Conservation (phyloP, 2,797 vertebrate genomes). For the Brachymystax lenok region DNA sequence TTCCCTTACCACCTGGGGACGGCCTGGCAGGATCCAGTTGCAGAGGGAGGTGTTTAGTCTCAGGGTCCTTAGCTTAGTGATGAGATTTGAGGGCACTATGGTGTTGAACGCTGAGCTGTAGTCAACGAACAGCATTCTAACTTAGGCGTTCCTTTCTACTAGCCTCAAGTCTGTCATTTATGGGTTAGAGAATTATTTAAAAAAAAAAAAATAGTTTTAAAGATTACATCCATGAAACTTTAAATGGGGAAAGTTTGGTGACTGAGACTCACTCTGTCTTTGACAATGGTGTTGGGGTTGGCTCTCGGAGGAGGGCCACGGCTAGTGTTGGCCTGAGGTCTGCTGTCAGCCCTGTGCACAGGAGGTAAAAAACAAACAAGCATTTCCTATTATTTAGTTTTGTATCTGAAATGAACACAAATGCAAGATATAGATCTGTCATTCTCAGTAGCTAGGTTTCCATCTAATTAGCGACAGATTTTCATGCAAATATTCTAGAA, state of each 20-base stretch:
- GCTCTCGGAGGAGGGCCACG: conserved; percentile 51
- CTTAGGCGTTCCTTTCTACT: neutral
- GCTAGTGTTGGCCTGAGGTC: conserved; percentile 55
- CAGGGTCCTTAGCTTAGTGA: too few relatives aligned
- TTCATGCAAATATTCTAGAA: too few relatives aligned
- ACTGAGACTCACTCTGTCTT: conserved; percentile 68
- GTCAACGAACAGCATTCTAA: too few relatives aligned
- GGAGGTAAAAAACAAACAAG: conserved; percentile 17
- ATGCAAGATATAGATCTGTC: too few relatives aligned
- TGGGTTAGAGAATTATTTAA: neutral
- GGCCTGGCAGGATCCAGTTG: too few relatives aligned
- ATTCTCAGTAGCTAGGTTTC: too few relatives aligned
- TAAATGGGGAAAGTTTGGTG: neutral
- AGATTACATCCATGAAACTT: neutral
- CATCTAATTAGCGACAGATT: too few relatives aligned
- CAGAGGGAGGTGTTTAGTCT: too few relatives aligned
- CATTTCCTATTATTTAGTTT: neutral
- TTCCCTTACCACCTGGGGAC: too few relatives aligned
- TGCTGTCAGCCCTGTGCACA: conserved; percentile 60
- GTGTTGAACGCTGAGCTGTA: too few relatives aligned
- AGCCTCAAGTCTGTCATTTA: neutral
- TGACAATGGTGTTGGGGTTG: conserved; percentile 62
- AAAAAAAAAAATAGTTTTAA: neutral
- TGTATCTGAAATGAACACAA: too few relatives aligned
- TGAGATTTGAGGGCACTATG: too few relatives aligned